Conservation (phyloP, 2,113 vertebrate species). For the Ia io region DNA sequence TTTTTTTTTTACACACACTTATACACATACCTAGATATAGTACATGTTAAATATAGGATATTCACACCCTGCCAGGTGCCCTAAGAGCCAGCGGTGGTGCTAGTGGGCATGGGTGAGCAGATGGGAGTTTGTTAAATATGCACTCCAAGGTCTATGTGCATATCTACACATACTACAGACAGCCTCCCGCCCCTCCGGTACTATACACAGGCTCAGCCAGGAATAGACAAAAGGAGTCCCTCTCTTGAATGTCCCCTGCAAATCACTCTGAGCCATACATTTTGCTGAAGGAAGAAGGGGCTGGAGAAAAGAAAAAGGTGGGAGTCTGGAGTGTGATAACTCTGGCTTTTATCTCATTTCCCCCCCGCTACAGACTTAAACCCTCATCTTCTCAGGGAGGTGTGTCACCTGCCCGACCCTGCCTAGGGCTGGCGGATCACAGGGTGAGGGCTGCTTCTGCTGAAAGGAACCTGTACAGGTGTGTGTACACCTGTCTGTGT, state of each 20-base stretch:
- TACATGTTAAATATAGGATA: constrained; percentile 89
- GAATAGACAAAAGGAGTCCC: background rate
- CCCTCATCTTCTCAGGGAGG: background rate
- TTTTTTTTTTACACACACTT: constrained; percentile 87
- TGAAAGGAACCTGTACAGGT: background rate
- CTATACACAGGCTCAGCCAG: constrained; percentile 40
- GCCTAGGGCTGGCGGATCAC: background rate
- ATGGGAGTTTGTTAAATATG: constrained; percentile 82
- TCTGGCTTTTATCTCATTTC: background rate
- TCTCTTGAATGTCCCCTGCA: background rate
- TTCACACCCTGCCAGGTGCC: constrained; percentile 81
- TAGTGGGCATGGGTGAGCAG: constrained; percentile 76
- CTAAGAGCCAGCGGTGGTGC: constrained; percentile 56
- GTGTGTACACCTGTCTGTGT: background rate
- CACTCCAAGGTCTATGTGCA: constrained; percentile 85
- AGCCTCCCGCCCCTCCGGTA: constrained; percentile 45
- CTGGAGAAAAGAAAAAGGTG: constrained; percentile 42
- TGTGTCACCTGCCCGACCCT: background rate
- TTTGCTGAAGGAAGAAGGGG: constrained; percentile 49
- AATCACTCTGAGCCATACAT: constrained; percentile 40
- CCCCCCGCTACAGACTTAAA: background rate
- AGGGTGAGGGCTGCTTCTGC: background rate
- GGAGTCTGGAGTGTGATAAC: background rate
- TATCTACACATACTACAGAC: constrained; percentile 83
- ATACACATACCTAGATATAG: constrained; percentile 87